Evolutionary conservation across 2,797 vertebrate genomes (phyloP).

Genomic region (Cygnus olor): DNA sequence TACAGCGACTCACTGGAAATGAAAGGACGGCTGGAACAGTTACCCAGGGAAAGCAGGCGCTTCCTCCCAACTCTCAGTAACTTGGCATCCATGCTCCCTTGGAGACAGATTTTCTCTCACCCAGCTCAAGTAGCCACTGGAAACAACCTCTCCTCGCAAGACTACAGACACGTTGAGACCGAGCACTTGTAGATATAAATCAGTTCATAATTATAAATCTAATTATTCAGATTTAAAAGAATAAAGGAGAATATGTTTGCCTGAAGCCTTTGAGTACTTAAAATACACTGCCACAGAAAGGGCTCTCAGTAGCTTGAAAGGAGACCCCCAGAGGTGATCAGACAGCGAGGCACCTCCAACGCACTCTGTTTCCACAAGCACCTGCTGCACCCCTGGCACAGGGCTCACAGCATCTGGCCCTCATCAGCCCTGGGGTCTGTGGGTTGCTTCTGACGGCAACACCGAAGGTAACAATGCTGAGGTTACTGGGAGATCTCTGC

Average conservation of each 20-base stretch:
- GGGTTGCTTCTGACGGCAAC: background rate
- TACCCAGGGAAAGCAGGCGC: background rate
- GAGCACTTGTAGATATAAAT: fast-evolving
- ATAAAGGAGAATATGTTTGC: background rate
- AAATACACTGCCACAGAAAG: background rate
- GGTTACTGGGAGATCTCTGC: background rate
- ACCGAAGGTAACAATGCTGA: background rate
- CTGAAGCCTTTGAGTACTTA: background rate
- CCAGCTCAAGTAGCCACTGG: fast-evolving
- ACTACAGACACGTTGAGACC: fast-evolving
- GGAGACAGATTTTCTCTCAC: background rate
- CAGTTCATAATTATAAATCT: background rate
- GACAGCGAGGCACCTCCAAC: background rate
- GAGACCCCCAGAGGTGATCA: background rate
- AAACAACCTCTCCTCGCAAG: fast-evolving
- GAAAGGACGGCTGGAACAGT: constrained; percentile 6
- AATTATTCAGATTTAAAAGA: background rate
- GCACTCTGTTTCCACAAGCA: background rate
- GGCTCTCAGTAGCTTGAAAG: background rate
- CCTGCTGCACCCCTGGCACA: background rate
- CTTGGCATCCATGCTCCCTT: fast-evolving
- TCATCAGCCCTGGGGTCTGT: too few relatives aligned
- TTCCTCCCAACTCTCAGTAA: background rate
- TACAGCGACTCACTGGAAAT: constrained; percentile 60
- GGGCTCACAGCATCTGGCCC: background rate